Evolutionary conservation across 2,888 invertebrate species (phyloP).

Genomic region (Polydrusus tereticollis): DNA sequence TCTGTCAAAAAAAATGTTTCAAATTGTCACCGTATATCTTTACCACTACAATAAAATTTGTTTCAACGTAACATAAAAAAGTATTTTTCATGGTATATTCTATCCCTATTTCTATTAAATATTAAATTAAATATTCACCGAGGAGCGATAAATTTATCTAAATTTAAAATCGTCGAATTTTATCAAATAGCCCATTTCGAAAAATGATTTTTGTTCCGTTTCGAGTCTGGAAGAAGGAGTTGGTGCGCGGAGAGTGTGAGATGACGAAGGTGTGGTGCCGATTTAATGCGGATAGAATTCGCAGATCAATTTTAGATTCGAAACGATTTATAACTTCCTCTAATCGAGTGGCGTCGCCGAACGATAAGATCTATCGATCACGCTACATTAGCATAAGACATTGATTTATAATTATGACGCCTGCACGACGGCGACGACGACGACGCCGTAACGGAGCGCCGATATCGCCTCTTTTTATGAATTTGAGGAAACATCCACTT

Average conservation of each 20-base stretch:
- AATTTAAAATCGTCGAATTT: constrained; percentile 36
- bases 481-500: constrained; percentile 56
- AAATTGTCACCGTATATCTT: too few relatives aligned
- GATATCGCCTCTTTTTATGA: constrained; percentile 53
- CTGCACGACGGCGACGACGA: constrained; percentile 40
- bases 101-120: not conserved
- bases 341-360: constrained; percentile 60
- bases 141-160: constrained; percentile 9
- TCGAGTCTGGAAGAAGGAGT: constrained; percentile 8
- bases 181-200: constrained; percentile 12
- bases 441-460: constrained; percentile 26
- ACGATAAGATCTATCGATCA: constrained; percentile 67
- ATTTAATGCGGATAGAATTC: constrained; percentile 66
- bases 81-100: not conserved
- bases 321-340: constrained; percentile 68
- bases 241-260: constrained; percentile 47
- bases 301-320: constrained; percentile 68
- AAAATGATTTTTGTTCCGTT: constrained; percentile 20
- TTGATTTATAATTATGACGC: constrained; percentile 67
- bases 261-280: constrained; percentile 65
- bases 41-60: not conserved
- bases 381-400: constrained; percentile 67
- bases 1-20: too few relatives aligned
- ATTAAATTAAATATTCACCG: not conserved
- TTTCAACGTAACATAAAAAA: not conserved